phyloP scores from a whole-genome alignment of 2,888 invertebrate genomes.

The Eupithecia insigniata region DNA sequence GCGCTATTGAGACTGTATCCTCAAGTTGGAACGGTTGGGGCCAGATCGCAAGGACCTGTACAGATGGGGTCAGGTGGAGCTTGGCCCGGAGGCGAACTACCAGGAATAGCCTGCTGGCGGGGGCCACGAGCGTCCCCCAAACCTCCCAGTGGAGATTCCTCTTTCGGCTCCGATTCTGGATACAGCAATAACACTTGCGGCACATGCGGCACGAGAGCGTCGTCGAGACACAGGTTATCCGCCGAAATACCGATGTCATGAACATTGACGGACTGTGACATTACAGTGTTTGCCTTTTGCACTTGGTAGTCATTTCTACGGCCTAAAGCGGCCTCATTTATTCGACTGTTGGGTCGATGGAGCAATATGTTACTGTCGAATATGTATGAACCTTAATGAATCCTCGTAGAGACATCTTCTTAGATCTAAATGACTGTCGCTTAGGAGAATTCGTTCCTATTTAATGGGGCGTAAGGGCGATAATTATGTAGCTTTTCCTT shows the following conservation, averaged over 20 bases:
- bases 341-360: constrained; percentile 52
- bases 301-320: constrained; percentile 70
- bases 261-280: constrained; percentile 56
- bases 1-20: constrained; percentile 89
- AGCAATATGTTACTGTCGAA: constrained; percentile 59
- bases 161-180: constrained; percentile 93
- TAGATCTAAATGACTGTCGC: constrained; percentile 63
- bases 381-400: constrained; percentile 56
- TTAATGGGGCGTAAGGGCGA: constrained; percentile 47
- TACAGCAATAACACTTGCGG: constrained; percentile 92
- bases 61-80: constrained; percentile 86
- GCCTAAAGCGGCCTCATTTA: constrained; percentile 75
- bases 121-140: constrained; percentile 82
- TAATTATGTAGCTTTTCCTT: constrained; percentile 45
- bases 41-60: constrained; percentile 75
- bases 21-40: constrained; percentile 87
- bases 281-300: constrained; percentile 51
- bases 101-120: constrained; percentile 85
- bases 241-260: constrained; percentile 82
- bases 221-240: constrained; percentile 78
- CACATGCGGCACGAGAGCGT: constrained; percentile 86
- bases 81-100: constrained; percentile 87
- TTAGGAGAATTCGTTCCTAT: constrained; percentile 58
- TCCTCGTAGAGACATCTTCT: constrained; percentile 70
- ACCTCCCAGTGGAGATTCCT: constrained; percentile 89